Conservation (phyloP, 2,113 vertebrate genomes). For the Jaculus jaculus region DNA sequence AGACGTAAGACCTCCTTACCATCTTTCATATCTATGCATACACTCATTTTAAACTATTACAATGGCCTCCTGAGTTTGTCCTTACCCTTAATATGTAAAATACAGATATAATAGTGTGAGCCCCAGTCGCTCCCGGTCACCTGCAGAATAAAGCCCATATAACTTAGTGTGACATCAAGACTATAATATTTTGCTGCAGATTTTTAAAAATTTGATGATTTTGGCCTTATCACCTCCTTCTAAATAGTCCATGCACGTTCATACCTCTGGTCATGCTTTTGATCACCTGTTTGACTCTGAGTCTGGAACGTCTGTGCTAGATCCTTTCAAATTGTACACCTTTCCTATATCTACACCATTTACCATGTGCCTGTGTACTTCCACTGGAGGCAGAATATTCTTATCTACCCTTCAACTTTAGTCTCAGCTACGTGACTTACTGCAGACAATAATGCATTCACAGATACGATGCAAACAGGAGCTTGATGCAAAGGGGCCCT, state of each 20-base stretch:
- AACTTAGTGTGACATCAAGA: background rate
- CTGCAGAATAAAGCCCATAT: background rate
- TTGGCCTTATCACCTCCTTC: background rate
- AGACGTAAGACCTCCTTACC: background rate
- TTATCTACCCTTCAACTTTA: background rate
- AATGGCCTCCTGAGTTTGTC: background rate
- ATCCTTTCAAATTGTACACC: background rate
- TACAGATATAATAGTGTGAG: background rate
- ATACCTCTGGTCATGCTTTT: background rate
- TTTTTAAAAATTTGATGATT: background rate
- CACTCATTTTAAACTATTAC: background rate
- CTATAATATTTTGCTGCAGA: background rate
- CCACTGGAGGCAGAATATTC: background rate
- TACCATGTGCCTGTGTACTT: background rate
- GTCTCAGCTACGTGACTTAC: background rate
- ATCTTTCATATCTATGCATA: background rate
- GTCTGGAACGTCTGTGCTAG: background rate
- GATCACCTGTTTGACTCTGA: background rate
- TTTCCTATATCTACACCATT: background rate
- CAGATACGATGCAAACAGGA: background rate
- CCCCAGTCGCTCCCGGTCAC: background rate
- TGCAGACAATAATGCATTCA: background rate
- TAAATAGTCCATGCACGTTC: background rate
- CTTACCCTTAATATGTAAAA: conserved; percentile 20
- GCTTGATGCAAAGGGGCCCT: background rate